Conservation (phyloP, 23 tunicate species). For the Clavelina lepadiformis region DNA sequence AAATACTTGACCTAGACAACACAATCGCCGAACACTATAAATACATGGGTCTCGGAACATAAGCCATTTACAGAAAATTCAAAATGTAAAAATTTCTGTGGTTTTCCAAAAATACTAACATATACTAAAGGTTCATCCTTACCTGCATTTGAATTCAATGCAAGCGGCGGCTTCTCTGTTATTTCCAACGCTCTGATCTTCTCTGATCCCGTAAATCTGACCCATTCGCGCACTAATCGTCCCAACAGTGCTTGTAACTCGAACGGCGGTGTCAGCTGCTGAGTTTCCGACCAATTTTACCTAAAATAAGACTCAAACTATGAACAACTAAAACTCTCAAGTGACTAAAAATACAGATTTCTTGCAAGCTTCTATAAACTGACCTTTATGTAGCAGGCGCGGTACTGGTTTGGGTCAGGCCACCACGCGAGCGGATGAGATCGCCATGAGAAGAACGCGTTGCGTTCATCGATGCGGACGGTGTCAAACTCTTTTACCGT, state of each 20-base stretch:
- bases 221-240: slow-evolving; percentile 5
- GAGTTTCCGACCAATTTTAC: slow-evolving; percentile 25
- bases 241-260: slow-evolving; percentile 30
- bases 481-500: slow-evolving; percentile 54
- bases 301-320: slow-evolving; percentile 29
- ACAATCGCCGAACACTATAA: no score
- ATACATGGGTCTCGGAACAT: no score
- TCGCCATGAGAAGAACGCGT: slow-evolving; percentile 70
- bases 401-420: slow-evolving; percentile 42
- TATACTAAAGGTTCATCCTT: background rate
- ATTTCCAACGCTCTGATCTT: slow-evolving; percentile 22
- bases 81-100: no score
- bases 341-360: no score
- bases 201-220: slow-evolving; percentile 61
- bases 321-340: no score
- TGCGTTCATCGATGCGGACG: slow-evolving; percentile 51
- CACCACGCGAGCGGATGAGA: slow-evolving; percentile 61
- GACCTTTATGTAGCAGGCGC: slow-evolving; percentile 63
- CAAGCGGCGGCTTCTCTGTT: slow-evolving; percentile 34
- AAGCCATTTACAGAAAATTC: no score
- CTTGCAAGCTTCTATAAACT: no score
- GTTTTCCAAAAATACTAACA: no score
- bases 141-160: slow-evolving; percentile 76
- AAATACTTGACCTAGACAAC: no score
- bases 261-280: slow-evolving; percentile 1